Evolutionary conservation across 2,888 invertebrate species (phyloP), one percentile per base, ranked within the genome.

Genomic region (Diplazon laetatorius): DNA sequence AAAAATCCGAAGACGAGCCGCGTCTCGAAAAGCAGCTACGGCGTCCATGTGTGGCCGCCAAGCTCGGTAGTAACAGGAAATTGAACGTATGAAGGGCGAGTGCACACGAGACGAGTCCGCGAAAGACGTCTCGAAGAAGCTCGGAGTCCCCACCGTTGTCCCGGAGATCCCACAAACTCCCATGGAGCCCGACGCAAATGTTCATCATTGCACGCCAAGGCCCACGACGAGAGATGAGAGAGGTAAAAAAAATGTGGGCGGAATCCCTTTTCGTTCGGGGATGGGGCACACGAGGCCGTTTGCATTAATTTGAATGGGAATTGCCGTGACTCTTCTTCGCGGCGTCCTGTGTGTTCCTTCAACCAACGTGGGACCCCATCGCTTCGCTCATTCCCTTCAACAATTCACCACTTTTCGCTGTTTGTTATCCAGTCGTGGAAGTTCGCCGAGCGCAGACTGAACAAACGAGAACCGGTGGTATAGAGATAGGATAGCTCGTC

Each of bases 301-400:
- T 87, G 87, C 87, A 87, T 87, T 87, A 86, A 87, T 87, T 87
- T 87, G 87, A 87, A 87, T 87, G 83, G 85, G 85, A 87, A 87
- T 87, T 85, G 87, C 85, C 30, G 74, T 62, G 66, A 78, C 82
- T 80, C 80, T 83, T 62, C 50, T 77, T 68, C 81, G 30, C 55
- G 78, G 66, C 81, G 73, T 80, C 42, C 75, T 46, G 60, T 35
- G 46, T 44, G 71, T 76, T 76, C 63, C 60, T 68, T 68, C 59
- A n/a, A 30, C 65, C 76, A 65, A 62, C 70, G 18, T 25, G 55
- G 72, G 39, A 55, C 30, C 60, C 22, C 65, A 74, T 42, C 62
- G 65, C 73, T 70, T 39, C 50, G 78, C 59, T 75, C 76, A 42
- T 68, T 80, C 73, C 71, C 73, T 71, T 60, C 71, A 81, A 81